A percentile compares a stretch with the other conserved stretches of the same genome.
Evolutionary conservation across 2,797 vertebrate genomes (phyloP).

Genomic region (Chloroceryle amazona): DNA sequence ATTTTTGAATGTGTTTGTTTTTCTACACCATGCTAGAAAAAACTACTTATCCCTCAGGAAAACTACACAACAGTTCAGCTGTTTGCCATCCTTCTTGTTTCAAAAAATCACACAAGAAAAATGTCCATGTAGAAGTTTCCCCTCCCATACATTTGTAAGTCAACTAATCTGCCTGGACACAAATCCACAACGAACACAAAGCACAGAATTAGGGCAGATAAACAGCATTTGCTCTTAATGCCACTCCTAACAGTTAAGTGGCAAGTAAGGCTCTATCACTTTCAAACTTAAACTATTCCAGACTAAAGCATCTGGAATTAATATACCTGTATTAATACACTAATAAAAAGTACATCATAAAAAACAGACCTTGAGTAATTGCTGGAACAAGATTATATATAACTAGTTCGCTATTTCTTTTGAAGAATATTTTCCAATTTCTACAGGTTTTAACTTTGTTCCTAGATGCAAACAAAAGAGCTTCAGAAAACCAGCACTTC

Average conservation of each 20-base stretch:
- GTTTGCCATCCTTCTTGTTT: neutral
- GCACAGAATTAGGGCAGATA: neutral
- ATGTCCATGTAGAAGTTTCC: neutral
- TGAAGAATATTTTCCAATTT: neutral
- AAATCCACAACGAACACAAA: neutral
- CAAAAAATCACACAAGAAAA: neutral
- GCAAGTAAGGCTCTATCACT: neutral
- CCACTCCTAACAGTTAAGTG: neutral
- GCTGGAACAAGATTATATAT: neutral
- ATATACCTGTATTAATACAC: neutral
- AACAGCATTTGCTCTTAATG: neutral
- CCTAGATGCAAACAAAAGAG: conserved; percentile 28
- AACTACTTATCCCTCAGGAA: neutral
- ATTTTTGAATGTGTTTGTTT: neutral
- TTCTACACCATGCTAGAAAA: neutral
- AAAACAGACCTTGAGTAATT: neutral
- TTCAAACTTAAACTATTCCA: neutral
- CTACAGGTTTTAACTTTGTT: neutral
- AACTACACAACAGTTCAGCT: neutral
- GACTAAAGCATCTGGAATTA: neutral
- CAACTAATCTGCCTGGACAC: neutral
- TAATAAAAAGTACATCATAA: neutral
- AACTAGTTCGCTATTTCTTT: neutral
- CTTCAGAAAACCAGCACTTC: conserved; percentile 41
- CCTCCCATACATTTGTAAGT: neutral